Evolutionary conservation across 2,888 invertebrate genomes (phyloP), one percentile per base, ranked within the genome.

Genomic region (Epirrhoe tristata): DNA sequence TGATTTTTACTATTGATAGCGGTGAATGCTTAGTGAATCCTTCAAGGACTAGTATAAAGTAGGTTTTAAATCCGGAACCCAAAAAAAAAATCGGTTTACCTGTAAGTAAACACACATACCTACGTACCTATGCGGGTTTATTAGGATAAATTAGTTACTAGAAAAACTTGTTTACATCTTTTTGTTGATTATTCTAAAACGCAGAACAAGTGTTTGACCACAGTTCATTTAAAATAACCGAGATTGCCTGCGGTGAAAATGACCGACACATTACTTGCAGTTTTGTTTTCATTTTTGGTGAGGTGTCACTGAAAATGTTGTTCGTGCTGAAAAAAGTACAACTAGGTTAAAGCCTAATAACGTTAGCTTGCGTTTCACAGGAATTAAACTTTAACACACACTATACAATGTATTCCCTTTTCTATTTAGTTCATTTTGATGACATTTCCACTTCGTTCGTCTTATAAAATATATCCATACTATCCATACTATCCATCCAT

Each of bases 1-100:
- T 60, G 53, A 63, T 60, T 57, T 57, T 60, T 60, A 67, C 63
- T 63, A 50, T 52, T 24, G 46, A 50, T 46, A 34, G 48, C 34
- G n/a, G 5, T 17, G 31, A 32, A 46, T 31, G 31, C 46, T 46
- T 3, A 46, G n/a, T 3, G n/a, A 46, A 8, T 43, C 12, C 39
- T 43, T 12, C 12, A 39, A 39, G 36, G 0, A 39, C 10, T 7
- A n/a, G n/a, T n/a, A n/a, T n/a, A n/a, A n/a, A n/a, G n/a, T 43
- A 43, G 3, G 2, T 43, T 12, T 43, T 8, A 36, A 10, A 12
- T 39, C 10, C 39, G 0, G 12, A 10, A 43, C 34, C 24, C 24
- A 24, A 24, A 24, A 3, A 24, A 24, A 24, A 3, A 24, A 24
- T 24, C 24, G 24, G 24, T 24, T 24, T 24, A 24, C 24, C 24